phyloP scores from a whole-genome alignment of 2,113 vertebrate genomes.

The Sorex fumeus region DNA sequence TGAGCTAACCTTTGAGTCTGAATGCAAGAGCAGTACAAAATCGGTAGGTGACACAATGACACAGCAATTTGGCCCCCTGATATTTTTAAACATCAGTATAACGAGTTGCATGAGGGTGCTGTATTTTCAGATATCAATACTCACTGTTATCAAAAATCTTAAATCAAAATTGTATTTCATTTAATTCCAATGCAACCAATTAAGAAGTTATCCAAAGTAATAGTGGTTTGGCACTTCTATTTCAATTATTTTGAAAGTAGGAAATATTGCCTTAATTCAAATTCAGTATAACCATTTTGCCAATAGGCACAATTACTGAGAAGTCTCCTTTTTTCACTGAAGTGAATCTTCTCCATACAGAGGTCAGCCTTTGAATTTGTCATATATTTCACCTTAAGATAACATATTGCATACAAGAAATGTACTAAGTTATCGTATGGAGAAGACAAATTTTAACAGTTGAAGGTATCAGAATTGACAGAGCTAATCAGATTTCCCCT shows the following conservation, averaged over 20 bases:
- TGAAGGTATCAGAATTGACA: no score
- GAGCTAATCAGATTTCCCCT: no score
- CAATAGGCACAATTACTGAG: no score
- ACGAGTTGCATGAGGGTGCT: neutral
- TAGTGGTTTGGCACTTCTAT: constrained; percentile 1
- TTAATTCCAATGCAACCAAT: neutral
- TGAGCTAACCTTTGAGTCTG: constrained; percentile 31
- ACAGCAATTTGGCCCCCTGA: neutral
- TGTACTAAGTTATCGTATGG: no score
- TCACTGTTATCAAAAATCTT: neutral
- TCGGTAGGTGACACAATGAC: constrained; percentile 24
- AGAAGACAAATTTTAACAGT: no score
- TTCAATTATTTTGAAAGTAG: neutral
- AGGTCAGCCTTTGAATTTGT: no score
- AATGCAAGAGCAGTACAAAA: constrained; percentile 17
- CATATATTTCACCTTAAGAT: no score
- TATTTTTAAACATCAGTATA: constrained; percentile 29
- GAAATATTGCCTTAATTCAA: neutral
- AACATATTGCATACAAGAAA: no score
- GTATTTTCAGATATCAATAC: constrained; percentile 23
- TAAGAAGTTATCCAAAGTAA: neutral
- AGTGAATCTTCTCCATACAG: no score
- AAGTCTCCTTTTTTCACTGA: no score
- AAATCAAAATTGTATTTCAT: constrained; percentile 9
- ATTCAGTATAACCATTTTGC: neutral